Base-by-base conservation (phyloP, 2,113 vertebrate species). In the Stigmatopora argus region DNA sequence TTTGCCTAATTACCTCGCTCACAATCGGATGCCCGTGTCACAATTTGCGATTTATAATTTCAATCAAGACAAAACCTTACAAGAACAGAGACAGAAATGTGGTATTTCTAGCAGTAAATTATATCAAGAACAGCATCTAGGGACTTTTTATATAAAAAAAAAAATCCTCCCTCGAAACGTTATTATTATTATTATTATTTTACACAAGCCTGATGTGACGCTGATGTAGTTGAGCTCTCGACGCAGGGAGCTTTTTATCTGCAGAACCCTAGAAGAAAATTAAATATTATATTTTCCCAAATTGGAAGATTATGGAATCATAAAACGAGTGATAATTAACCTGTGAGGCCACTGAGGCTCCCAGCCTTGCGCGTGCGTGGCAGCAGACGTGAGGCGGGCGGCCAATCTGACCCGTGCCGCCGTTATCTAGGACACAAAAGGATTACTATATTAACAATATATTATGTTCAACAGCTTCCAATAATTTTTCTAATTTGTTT, bases 1-100 rank as follows among this genome's bases (percentile, higher is more conserved):
- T 84, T 85, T 81, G 74, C 75, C 68, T 88, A 89, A 92, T 91
- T 83, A 89, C 79, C 78, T 67, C 17, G 73, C 72, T 74, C 89
- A 78, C 64, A 21, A 23, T 47, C 51, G 46, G 45, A 51, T 19
- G 7, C 23, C 23, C 26, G 53, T 31, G 53, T 8, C 53, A 8
- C 53, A 56, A 31, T 56, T 56, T 56, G 13, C 14, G 23, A 17
- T 56, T 56, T 31, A 8, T 26, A 5, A 31, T 55, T 55, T 15
- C 13, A 55, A 55, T 23, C 3, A 60, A 4, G 31, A 57, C 4
- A 9, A 35, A 17, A 59, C 2, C 7, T 1, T 17, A 59, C 56
- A 9, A 58, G 15, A 17, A 34, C 31, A 58, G 0, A 57, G 6
- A 57, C 21, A 31, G 0, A 7, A 31, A 55, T 26, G 21, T 31